Evolutionary conservation across 1,140 invertebrate genomes (phyloP).

Genomic region (Brachionus angularis): DNA sequence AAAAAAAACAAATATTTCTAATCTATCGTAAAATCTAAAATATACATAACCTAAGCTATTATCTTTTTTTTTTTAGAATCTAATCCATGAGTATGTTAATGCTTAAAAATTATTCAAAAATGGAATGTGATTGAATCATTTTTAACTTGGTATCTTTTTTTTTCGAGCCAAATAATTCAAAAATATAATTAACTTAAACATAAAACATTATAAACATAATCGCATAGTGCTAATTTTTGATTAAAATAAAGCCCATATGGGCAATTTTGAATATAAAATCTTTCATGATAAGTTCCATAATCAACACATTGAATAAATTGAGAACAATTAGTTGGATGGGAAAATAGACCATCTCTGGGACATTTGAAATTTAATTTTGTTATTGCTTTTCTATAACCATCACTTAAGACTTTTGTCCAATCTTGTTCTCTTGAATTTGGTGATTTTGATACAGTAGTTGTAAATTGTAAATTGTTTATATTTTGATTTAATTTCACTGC

Average conservation of each 20-base stretch:
- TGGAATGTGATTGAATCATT: no score
- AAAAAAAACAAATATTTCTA: no score
- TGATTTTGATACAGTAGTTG: background rate
- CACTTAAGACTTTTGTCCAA: conserved; percentile 34
- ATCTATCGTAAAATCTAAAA: no score
- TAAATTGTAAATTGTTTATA: background rate
- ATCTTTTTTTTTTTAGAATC: no score
- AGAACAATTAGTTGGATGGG: conserved; percentile 20
- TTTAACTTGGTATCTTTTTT: no score
- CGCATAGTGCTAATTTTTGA: conserved; percentile 13
- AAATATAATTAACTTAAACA: no score
- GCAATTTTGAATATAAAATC: conserved; percentile 37
- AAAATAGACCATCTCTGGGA: conserved; percentile 15
- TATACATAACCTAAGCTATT: no score
- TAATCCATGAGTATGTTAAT: no score
- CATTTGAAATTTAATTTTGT: conserved; percentile 18
- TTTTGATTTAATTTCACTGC: background rate
- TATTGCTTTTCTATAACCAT: background rate
- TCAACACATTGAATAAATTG: conserved; percentile 38
- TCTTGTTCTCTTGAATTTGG: background rate
- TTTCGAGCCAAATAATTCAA: no score
- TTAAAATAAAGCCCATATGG: conserved; percentile 31
- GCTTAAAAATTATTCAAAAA: no score
- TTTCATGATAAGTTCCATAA: conserved; percentile 25
- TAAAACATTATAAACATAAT: conserved; percentile 17